Evolutionary conservation across 23 tunicate genomes (phyloP).

Genomic region (Botrylloides violaceus): DNA sequence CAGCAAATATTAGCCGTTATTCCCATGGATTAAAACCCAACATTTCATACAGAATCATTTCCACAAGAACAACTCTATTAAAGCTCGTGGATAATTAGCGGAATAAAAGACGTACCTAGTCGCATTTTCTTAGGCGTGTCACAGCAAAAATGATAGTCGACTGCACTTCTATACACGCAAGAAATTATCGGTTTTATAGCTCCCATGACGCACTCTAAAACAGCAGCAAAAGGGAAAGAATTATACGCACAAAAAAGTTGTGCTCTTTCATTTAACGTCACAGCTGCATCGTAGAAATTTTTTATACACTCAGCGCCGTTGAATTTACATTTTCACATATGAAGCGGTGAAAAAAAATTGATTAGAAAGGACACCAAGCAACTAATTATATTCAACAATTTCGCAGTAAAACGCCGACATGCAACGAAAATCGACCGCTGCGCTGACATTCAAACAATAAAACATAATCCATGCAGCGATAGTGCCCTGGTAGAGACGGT

Average conservation of each 20-base stretch:
- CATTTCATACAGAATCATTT: too few species aligned
- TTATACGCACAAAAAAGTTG: too few species aligned
- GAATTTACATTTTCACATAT: not conserved
- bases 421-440: too few species aligned
- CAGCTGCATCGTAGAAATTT: too few species aligned
- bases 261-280: too few species aligned
- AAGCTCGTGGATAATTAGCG: not conserved
- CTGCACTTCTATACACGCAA: not conserved
- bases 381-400: not conserved
- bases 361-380: constrained; percentile 1
- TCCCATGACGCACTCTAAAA: not conserved
- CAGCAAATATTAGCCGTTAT: too few species aligned
- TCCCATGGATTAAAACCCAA: too few species aligned
- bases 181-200: not conserved
- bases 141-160: not conserved
- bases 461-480: too few species aligned
- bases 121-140: not conserved
- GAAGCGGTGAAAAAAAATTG: not conserved
- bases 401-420: not conserved
- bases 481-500: too few species aligned
- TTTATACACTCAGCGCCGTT: not conserved
- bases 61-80: not conserved
- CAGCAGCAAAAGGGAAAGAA: too few species aligned
- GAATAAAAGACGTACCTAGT: not conserved
- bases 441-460: too few species aligned